phyloP scores from a whole-genome alignment of 2,888 invertebrate genomes.

The Sceliomorpha sp. region DNA sequence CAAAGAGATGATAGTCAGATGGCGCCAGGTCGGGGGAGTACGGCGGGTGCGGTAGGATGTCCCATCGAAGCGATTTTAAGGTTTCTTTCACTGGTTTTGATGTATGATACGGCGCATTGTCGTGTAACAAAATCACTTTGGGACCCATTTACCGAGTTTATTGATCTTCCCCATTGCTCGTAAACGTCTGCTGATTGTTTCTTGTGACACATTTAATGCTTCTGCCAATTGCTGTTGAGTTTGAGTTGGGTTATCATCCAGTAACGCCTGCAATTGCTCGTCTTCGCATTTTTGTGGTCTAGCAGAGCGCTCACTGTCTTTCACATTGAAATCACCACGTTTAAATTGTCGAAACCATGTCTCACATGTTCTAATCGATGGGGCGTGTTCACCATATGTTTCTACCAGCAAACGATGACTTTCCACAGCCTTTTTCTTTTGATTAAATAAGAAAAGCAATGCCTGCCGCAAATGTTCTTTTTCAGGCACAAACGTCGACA shows the following conservation, averaged over 20 bases:
- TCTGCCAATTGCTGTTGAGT: too few species aligned
- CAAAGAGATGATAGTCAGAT: slow-evolving; percentile 57
- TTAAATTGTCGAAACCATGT: too few species aligned
- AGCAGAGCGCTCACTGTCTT: neutral
- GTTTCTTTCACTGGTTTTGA: slow-evolving; percentile 41
- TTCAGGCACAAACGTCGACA: slow-evolving; percentile 13
- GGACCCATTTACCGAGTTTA: slow-evolving; percentile 2
- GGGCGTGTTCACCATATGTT: too few species aligned
- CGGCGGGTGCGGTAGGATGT: too few species aligned
- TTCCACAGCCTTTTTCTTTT: neutral
- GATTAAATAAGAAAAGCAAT: slow-evolving; percentile 10
- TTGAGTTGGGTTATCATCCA: too few species aligned
- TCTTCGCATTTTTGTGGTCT: too few species aligned
- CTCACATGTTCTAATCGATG: too few species aligned
- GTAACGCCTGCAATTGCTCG: too few species aligned
- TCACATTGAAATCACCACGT: too few species aligned
- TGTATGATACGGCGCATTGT: too few species aligned
- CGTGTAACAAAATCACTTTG: neutral
- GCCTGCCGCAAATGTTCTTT: slow-evolving; percentile 16
- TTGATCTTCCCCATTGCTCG: slow-evolving; percentile 8
- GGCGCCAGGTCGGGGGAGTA: slow-evolving; percentile 49
- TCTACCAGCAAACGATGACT: too few species aligned
- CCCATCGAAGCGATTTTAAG: slow-evolving; percentile 18
- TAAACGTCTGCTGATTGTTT: slow-evolving; percentile 6
- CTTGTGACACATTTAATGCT: too few species aligned